Evolutionary conservation across 1,140 invertebrate species (phyloP), one percentile per base, ranked within the genome.

Genomic region (Meloidogyne exigua): DNA sequence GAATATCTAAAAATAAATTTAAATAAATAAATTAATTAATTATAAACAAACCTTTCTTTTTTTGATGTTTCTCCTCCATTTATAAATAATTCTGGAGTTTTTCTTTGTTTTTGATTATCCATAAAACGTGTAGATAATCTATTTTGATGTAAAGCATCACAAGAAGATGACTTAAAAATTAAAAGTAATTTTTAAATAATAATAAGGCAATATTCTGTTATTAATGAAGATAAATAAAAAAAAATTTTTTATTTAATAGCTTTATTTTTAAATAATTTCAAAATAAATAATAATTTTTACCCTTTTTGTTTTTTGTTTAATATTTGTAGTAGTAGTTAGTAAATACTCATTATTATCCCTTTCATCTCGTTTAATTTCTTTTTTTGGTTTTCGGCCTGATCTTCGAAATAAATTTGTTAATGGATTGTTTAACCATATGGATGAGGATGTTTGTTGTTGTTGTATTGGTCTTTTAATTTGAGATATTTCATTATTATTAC

Each of bases 351-450:
- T 10, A 36, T 64, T 18, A 21, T 63, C 49, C 12, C 26, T 13
- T 11, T 63, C 18, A 28, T 36, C 49, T 62, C 42, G 68, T 68
- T 36, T 44, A 21, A 15, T 13, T 49, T 28, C 25, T 49, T 63
- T 72, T 63, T 72, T 57, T 57, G 62, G 57, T 36, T 72, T 72
- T n/a, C 71, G 71, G 10, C 32, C 26, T 18, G 71, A 72, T 11
- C 57, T 28, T 11, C 71, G 23, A 64, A 72, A 72, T 64, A 72
- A 28, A 63, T 63, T 72, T 13, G 71, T 32, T 64, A 72, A 32
- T 64, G 71, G 71, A 72, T 72, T 72, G n/a, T 57, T 57, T 11
- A 64, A 72, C 71, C 71, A 72, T 21, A 72, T 32, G 25, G 26
- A n/a, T 9, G n/a, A 28, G 1, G 42, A 26, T 21, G n/a, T 2